A percentile compares a stretch with the other conserved stretches of the same genome.
These are phyloP conservation scores for Nylanderia fulva DNA, from an alignment of 1,140 invertebrate genomes.

Conservation along the genomic window DNA sequence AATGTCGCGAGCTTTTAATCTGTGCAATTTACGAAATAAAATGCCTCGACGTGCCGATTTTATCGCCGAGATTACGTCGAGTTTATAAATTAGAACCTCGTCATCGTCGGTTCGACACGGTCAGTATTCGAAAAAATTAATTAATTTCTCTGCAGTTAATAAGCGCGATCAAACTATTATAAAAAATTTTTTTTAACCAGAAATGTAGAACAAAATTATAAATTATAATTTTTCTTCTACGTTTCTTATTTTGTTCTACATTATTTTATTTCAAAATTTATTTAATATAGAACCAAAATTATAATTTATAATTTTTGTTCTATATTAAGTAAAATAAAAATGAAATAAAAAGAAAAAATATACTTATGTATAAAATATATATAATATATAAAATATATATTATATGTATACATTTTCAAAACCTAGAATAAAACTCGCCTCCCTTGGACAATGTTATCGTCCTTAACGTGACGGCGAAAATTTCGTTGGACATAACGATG, in stretches of 20 bases:
- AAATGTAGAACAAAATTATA: too few species aligned
- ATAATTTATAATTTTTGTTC: neutral
- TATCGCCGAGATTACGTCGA: slow-evolving; percentile 30
- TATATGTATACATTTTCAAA: too few species aligned
- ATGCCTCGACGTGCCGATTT: slow-evolving; percentile 20
- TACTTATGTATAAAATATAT: too few species aligned
- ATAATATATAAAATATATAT: too few species aligned
- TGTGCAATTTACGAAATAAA: slow-evolving; percentile 29
- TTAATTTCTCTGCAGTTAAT: neutral
- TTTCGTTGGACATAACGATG: neutral
- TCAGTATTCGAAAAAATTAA: too few species aligned
- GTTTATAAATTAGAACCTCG: slow-evolving; percentile 39
- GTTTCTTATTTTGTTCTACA: too few species aligned
- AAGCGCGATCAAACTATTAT: too few species aligned
- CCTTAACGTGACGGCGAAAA: neutral
- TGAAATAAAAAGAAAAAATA: too few species aligned
- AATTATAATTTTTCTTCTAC: too few species aligned
- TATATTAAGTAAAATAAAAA: neutral
- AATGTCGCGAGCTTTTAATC: neutral
- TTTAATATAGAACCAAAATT: too few species aligned
- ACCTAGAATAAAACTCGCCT: neutral
- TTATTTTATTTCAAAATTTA: too few species aligned
- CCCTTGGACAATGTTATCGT: neutral
- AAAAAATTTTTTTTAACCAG: too few species aligned
- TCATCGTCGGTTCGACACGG: neutral